Evolutionary conservation across 2,113 vertebrate species (phyloP), one percentile per base, ranked within the genome.

Genomic region (Halichoeres trimaculatus): DNA sequence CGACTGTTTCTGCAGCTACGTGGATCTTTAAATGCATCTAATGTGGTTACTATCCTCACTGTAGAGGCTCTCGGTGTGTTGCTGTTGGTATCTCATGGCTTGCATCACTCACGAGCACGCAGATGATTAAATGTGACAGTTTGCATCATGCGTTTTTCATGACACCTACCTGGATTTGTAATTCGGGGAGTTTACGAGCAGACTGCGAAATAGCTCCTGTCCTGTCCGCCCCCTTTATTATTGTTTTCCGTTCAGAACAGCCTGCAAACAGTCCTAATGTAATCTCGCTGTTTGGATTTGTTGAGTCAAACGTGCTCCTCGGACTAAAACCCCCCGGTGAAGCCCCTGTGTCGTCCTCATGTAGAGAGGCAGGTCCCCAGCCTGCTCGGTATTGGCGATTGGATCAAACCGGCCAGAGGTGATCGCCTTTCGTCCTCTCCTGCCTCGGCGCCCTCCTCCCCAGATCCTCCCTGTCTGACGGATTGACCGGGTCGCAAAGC

Each of bases 91-190:
- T 11, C 19, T 30, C 55, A 12, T 16, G 20, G n/a, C 26, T 41
- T 54, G 19, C 53, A 66, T 61, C 76, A 17, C 64, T 59, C 74
- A 62, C 35, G n/a, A 55, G 40, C 41, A 34, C 64, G 5, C 52
- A 41, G 57, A 35, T 26, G n/a, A 51, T 40, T 22, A 20, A 14
- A 60, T 1, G 56, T 36, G 58, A 24, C 26, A 82, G 75, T 79
- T 76, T 74, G 52, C 63, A 56, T 74, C 76, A 74, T 69, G 74
- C 68, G 22, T 69, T 48, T 34, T 34, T 73, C 26, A 58, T 35
- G 10, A 10, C 60, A 70, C 92, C 58, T 88, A 94, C 93, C 93
- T 92, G 90, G 85, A 81, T 90, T 68, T 86, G 83, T 84, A 76
- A 88, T 84, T 84, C 66, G 71, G 30, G 51, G 80, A 80, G 77